A percentile compares a stretch with the other conserved stretches of the same genome.
These are phyloP conservation scores for Homalodisca vitripennis DNA, from an alignment of 1,140 invertebrate species.

Conservation along the genomic window DNA sequence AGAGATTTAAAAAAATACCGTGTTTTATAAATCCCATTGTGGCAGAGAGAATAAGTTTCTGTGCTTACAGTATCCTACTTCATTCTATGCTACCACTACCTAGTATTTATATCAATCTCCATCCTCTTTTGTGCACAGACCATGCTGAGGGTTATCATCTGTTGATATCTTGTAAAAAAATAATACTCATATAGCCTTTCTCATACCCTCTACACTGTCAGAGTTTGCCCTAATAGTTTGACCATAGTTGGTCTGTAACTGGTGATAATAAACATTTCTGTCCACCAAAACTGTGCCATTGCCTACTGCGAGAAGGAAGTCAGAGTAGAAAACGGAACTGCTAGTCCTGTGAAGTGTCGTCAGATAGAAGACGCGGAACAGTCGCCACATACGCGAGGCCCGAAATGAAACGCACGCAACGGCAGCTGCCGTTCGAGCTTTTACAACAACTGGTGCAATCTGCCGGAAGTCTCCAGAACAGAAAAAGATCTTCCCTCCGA, in stretches of 20 bases:
- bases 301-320: too few relatives aligned
- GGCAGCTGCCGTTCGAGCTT: too few relatives aligned
- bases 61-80: neutral
- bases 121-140: constrained; percentile 40
- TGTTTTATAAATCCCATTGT: constrained; percentile 35
- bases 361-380: too few relatives aligned
- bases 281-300: too few relatives aligned
- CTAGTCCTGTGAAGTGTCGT: too few relatives aligned
- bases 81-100: constrained; percentile 34
- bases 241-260: constrained; percentile 33
- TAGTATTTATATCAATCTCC: constrained; percentile 44
- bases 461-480: too few relatives aligned
- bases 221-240: constrained; percentile 29
- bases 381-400: too few relatives aligned
- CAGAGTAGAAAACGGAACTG: too few relatives aligned
- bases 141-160: constrained; percentile 30
- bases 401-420: too few relatives aligned
- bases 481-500: too few relatives aligned
- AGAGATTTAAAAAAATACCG: constrained; percentile 36
- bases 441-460: too few relatives aligned
- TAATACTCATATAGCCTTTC: constrained; percentile 26
- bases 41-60: constrained; percentile 5
- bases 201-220: constrained; percentile 32
- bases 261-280: too few relatives aligned
- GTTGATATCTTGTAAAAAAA: constrained; percentile 30